Evolutionary conservation across 1,140 invertebrate genomes (phyloP).

Genomic region (Elymnias hypermnestra): DNA sequence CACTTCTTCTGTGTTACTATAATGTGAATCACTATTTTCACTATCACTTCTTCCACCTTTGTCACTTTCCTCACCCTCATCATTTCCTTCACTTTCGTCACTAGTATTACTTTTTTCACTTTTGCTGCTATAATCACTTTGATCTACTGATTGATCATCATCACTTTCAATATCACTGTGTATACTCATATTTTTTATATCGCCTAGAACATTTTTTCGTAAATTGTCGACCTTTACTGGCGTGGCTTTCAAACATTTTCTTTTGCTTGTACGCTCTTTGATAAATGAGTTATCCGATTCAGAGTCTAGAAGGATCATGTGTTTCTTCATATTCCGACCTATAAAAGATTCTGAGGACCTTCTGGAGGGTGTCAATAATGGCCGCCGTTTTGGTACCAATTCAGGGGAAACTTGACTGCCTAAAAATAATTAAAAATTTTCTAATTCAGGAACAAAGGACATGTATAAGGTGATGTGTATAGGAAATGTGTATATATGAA

Average conservation of each 20-base stretch:
- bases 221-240: slow-evolving; percentile 41
- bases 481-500: too few relatives aligned
- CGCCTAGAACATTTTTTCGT: slow-evolving; percentile 5
- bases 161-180: slow-evolving; percentile 25
- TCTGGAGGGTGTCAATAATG: slow-evolving; percentile 13
- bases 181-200: slow-evolving; percentile 29
- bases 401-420: slow-evolving; percentile 47
- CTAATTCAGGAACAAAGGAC: too few relatives aligned
- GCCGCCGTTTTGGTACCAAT: slow-evolving; percentile 39
- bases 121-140: slow-evolving; percentile 1
- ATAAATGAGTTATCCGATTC: slow-evolving; percentile 62
- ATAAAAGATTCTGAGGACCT: slow-evolving; percentile 37
- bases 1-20: too few relatives aligned
- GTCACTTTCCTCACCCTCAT: slow-evolving; percentile 10
- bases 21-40: neutral
- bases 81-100: slow-evolving; percentile 20
- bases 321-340: slow-evolving; percentile 44
- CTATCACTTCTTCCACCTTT: slow-evolving; percentile 2
- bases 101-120: slow-evolving; percentile 6
- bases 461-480: too few relatives aligned
- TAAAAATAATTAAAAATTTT: slow-evolving; percentile 3
- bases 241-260: slow-evolving; percentile 57
- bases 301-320: slow-evolving; percentile 46
- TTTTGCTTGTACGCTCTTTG: slow-evolving; percentile 44
- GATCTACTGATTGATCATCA: slow-evolving; percentile 10